These are phyloP conservation scores for Chironomus tepperi DNA, from an alignment of 1,140 invertebrate species.

Conservation along the genomic window DNA sequence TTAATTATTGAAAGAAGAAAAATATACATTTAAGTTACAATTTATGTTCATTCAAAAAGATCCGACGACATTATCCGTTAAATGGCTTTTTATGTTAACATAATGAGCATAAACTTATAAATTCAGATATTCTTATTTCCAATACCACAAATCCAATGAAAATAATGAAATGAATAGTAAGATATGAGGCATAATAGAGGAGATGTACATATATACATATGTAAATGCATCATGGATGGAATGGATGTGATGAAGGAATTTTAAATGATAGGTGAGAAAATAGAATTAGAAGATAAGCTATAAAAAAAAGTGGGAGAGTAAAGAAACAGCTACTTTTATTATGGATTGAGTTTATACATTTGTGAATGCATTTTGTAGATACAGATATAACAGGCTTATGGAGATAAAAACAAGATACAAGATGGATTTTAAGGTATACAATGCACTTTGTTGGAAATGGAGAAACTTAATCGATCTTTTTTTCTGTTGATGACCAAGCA, in stretches of 20 bases:
- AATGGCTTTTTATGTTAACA: neutral
- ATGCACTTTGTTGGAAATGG: too few species aligned
- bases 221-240: neutral
- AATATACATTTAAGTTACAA: neutral
- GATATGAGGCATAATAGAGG: neutral
- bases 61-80: neutral
- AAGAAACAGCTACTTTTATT: slow-evolving; percentile 3
- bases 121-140: slow-evolving; percentile 1
- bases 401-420: too few species aligned
- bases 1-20: neutral
- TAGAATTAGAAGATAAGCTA: neutral
- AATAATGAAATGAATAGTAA: neutral
- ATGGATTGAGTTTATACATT: too few species aligned
- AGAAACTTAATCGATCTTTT: too few species aligned
- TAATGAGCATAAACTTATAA: neutral
- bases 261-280: neutral
- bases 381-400: too few species aligned
- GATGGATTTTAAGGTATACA: too few species aligned
- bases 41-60: neutral
- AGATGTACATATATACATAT: too few species aligned
- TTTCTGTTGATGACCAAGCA: too few species aligned
- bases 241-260: neutral
- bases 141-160: neutral
- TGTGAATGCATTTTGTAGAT: too few species aligned
- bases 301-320: neutral